Evolutionary conservation across 2,797 vertebrate species (phyloP), one percentile per base, ranked within the genome.

Genomic region (Erpetoichthys calabaricus): DNA sequence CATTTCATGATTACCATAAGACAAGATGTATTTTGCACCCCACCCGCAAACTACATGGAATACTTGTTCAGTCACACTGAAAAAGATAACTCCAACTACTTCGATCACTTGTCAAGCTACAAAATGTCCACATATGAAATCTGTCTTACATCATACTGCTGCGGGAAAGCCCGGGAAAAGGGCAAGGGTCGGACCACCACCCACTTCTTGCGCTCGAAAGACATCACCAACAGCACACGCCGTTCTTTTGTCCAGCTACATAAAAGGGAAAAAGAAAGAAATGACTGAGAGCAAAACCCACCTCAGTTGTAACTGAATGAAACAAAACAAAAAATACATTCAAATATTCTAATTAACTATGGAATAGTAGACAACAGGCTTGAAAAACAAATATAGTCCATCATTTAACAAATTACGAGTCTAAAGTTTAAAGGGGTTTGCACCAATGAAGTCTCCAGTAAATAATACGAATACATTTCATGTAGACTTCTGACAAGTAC

Each of bases 241-340:
- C 86, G 83, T 7, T 98, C 95, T 79, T 89, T 94, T 0, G 80
- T 89, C 95, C 93, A 99, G 56, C 95, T 99, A 69, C 9, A 63
- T 62, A 56, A 6, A 45, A 56, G 44, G 25, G 45, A 4, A 41
- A 25, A 8, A 45, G 9, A 62, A 6, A 63, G 3, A 56, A 7
- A 10, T 6, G 42, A 44, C 56, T 0, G 2, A 57, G 42, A 45
- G 3, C 4, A 6, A 51, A 6, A 6, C 25, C 25, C 25, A 25
- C 25, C 25, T 25, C 25, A 25, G 25, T 25, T 25, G 25, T 25
- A 25, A 25, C 25, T 25, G 25, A 25, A 25, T 25, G 25, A 25
- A 25, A 25, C 25, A 25, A 25, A 25, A 25, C 25, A n/a, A n/a
- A n/a, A 25, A 25, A 25, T n/a, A 25, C 25, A 25, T 25, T 25